Conservation (phyloP, 2,888 invertebrate genomes). For the Megalurothrips usitatus region DNA sequence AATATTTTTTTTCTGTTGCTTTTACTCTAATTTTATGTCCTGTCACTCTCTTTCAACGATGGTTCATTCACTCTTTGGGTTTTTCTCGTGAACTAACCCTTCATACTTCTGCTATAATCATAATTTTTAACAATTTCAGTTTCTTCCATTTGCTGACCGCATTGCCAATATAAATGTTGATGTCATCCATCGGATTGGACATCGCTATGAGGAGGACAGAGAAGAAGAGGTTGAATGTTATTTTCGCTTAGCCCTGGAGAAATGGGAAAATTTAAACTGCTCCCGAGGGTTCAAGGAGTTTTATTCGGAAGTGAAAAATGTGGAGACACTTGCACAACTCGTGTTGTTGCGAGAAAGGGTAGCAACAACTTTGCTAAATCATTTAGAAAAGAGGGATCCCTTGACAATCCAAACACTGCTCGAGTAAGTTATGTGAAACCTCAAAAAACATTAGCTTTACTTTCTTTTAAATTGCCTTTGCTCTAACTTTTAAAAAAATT, state of each 20-base stretch:
- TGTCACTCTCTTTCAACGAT: background rate
- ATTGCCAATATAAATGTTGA: constrained; percentile 81
- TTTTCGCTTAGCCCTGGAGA: constrained; percentile 75
- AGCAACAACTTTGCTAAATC: constrained; percentile 64
- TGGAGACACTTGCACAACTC: constrained; percentile 76
- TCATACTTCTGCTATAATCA: background rate
- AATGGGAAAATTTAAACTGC: constrained; percentile 86
- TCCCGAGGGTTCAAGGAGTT: constrained; percentile 77
- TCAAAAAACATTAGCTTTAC: constrained; percentile 27
- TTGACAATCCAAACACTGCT: constrained; percentile 74
- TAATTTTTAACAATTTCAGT: constrained; percentile 54
- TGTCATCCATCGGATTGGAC: constrained; percentile 78
- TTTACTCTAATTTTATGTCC: background rate
- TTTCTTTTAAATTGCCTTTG: background rate
- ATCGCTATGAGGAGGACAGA: constrained; percentile 60
- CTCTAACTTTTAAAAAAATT: background rate
- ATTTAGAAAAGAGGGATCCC: constrained; percentile 66
- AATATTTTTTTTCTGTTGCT: background rate
- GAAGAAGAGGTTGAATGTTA: constrained; percentile 63
- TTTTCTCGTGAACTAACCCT: background rate
- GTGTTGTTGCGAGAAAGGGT: constrained; percentile 75
- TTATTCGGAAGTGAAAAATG: constrained; percentile 67
- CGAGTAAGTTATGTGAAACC: constrained; percentile 61
- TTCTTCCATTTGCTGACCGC: constrained; percentile 81
- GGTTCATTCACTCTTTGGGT: background rate